These are phyloP conservation scores for Agriotes lineatus DNA, from an alignment of 2,888 invertebrate genomes.

Conservation along the genomic window DNA sequence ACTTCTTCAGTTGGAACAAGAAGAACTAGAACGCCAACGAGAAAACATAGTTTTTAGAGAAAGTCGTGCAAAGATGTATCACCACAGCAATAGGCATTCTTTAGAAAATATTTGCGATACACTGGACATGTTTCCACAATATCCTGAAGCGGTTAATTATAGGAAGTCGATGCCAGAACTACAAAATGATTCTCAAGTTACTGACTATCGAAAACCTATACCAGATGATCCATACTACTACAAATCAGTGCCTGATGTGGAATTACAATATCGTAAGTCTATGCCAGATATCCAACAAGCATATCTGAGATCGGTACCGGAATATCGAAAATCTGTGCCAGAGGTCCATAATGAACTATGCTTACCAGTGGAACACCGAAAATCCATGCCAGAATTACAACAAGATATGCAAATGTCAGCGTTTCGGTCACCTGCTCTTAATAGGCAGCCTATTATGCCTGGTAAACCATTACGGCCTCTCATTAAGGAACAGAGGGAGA, in stretches of 20 bases:
- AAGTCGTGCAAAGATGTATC: constrained; percentile 67
- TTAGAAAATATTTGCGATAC: constrained; percentile 62
- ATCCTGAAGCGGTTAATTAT: constrained; percentile 29
- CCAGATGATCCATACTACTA: constrained; percentile 57
- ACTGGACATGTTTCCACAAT: constrained; percentile 51
- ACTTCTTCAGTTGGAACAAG: constrained; percentile 81
- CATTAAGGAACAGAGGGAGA: constrained; percentile 52
- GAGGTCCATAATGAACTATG: constrained; percentile 46
- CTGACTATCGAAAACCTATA: constrained; percentile 62
- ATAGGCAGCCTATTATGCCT: constrained; percentile 68
- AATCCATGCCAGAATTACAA: constrained; percentile 63
- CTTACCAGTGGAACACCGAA: constrained; percentile 58
- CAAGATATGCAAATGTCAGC: constrained; percentile 63
- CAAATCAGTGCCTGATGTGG: constrained; percentile 48
- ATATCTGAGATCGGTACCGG: constrained; percentile 52
- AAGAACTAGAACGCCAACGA: constrained; percentile 80
- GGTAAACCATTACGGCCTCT: constrained; percentile 69
- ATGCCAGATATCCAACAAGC: constrained; percentile 62
- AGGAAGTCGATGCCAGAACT: constrained; percentile 48
- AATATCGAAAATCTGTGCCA: constrained; percentile 39
- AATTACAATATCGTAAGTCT: constrained; percentile 58
- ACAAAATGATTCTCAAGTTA: constrained; percentile 36
- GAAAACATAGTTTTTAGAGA: constrained; percentile 79
- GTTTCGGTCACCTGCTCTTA: constrained; percentile 59
- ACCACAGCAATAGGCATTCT: constrained; percentile 60